Conservation (phyloP, 1,140 invertebrate genomes). For the Brachionus asplanchnoidis region DNA sequence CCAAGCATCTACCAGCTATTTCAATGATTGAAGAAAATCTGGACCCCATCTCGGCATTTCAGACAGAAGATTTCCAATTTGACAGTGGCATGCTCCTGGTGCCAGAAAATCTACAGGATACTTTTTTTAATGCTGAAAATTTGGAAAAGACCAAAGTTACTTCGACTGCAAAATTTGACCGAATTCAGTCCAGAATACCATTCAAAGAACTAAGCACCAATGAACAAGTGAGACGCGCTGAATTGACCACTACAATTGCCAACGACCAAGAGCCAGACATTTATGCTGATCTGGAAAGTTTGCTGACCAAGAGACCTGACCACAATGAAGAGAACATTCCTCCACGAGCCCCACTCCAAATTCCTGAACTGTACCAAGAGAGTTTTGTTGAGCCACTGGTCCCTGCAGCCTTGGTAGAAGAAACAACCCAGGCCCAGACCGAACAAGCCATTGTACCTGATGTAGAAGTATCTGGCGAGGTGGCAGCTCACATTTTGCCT, state of each 20-base stretch:
- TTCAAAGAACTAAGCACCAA: slow-evolving; percentile 22
- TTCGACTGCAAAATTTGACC: neutral
- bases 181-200: neutral
- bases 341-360: neutral
- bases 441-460: neutral
- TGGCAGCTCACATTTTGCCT: neutral
- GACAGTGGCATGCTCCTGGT: neutral
- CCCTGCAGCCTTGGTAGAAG: neutral
- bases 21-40: neutral
- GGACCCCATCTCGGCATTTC: neutral
- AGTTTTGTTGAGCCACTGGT: neutral
- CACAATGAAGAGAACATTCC: neutral
- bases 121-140: slow-evolving; percentile 33
- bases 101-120: neutral
- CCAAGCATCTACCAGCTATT: neutral
- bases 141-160: neutral
- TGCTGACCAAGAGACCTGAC: neutral
- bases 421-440: too few species aligned
- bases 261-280: neutral
- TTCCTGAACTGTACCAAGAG: slow-evolving; percentile 25
- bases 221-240: neutral
- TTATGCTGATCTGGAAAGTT: slow-evolving; percentile 10
- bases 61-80: neutral
- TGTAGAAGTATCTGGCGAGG: neutral
- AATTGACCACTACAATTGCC: neutral